Evolutionary conservation across 1,140 invertebrate species (phyloP), one percentile per base, ranked within the genome.

Genomic region (Leptonema lineaticorne): DNA sequence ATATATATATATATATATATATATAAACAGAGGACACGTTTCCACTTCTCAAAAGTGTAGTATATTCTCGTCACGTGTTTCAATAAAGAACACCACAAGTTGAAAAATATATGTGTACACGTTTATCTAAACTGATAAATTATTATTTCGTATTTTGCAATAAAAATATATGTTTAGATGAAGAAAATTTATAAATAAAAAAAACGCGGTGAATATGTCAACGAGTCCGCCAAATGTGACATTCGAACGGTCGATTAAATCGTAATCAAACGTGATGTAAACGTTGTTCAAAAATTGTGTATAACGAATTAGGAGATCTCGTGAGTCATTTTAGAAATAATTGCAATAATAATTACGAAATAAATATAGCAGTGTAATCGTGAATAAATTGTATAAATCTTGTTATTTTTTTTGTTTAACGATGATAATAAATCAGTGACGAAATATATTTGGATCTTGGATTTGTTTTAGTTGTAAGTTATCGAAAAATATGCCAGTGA

Each of bases 51-150:
- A 14, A 11, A 9, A 41, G 37, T 14, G 3, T 41, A 20, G 16
- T 48, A 9, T 18, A 48, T 48, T 48, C 46, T 20, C n/a, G 46
- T 48, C 46, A 48, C 46, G 46, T 24, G 46, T 48, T 48, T 48
- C 46, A 24, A 48, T 48, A 18, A 3, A 24, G 16, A 16, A 48
- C 20, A 9, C 46, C 20, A 48, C 22, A 53, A 24, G 22, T 53
- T 20, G 46, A 1, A 53, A 24, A 26, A 26, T 1, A 53, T n/a
- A 26, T 53, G 22, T n/a, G 46, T 11, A 26, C 20, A 26, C 8
- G 22, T 41, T 2, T 41, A 41, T 16, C 9, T n/a, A n/a, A 41
- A 41, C 11, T 4, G 37, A 41, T 41, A n/a, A 33, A 48, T 48
- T 16, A 16, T 9, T 5, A 48, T 3, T 1, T 18, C 46, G 5